Percentiles rank a stretch among this genome's conserved stretches.
Conservation (phyloP, 2,113 vertebrate genomes). For the Eira barbara region DNA sequence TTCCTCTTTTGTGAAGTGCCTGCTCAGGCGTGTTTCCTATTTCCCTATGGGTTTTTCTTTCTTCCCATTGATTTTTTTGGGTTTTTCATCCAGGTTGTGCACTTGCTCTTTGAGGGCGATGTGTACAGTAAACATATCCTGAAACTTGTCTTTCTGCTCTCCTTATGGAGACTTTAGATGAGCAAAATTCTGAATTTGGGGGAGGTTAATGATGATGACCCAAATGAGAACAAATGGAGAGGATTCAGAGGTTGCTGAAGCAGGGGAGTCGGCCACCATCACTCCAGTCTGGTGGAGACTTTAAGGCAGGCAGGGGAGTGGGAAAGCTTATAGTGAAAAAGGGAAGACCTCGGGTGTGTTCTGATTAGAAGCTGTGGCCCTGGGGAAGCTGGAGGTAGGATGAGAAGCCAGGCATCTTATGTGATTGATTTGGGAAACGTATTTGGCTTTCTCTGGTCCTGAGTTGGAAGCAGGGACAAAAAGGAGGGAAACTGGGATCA, state of each 20-base stretch:
- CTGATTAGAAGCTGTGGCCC: not conserved
- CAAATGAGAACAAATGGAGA: not conserved
- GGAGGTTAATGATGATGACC: not conserved
- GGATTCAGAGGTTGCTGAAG: not conserved
- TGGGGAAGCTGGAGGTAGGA: not conserved
- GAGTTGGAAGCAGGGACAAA: not conserved
- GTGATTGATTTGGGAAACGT: not conserved
- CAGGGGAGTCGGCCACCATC: not conserved
- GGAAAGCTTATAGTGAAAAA: not conserved
- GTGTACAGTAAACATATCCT: not conserved
- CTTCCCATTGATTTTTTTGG: not conserved
- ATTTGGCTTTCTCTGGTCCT: not conserved
- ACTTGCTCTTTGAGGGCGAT: not conserved
- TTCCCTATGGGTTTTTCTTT: not conserved
- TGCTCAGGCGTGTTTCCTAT: not conserved
- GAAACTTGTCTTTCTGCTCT: not conserved
- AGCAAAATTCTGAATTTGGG: not conserved
- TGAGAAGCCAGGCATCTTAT: not conserved
- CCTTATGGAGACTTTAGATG: not conserved
- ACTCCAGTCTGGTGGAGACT: not conserved
- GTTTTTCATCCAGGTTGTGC: not conserved
- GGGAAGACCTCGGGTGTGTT: not conserved
- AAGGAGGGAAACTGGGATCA: not conserved
- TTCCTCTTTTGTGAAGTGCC: not conserved
- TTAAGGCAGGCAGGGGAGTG: not conserved